Evolutionary conservation across 2,888 invertebrate species (phyloP), one percentile per base, ranked within the genome.

Genomic region (Watsonalla cultraria): DNA sequence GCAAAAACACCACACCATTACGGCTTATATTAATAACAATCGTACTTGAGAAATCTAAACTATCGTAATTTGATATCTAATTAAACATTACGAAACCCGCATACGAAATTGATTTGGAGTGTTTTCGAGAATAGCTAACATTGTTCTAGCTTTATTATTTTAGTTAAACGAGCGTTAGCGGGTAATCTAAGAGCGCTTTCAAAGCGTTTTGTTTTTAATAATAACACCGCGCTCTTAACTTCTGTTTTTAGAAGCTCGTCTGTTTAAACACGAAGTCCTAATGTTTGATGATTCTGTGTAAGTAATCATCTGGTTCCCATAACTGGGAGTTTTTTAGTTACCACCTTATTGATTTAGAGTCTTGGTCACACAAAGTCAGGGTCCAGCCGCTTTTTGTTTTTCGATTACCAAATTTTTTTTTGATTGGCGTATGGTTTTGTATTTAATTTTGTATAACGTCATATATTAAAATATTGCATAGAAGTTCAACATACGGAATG

Each of bases 191-290:
- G 51, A 62, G 56, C 45, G 47, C 55, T 46, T 39, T 35, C 57
- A 66, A 72, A 15, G 39, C 37, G 8, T 82, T 84, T 78, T 86
- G 83, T 86, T 88, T 81, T 82, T 68, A 82, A 53, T 80, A 71
- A 84, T 80, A 86, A 87, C 86, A 84, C 79, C 75, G 72, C 61
- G 76, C 85, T 81, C 78, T 84, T 74, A 84, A 86, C 89, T 87
- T 82, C 86, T 88, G 88, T 88, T 86, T 86, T 85, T 80, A 74
- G 71, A 83, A 81, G 78, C 75, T 67, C 66, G 70, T 65, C 73
- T 75, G 72, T 69, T 70, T 70, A 82, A 87, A 87, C 78, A 84
- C 80, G 78, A 66, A 70, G 72, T 64, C 62, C 56, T 62, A 62
- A 68, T 82, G 77, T 84, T 82, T 78, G 69, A 70, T 60, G 58